Conservation (phyloP, 2,888 invertebrate species). For the Nomada lathburiana region DNA sequence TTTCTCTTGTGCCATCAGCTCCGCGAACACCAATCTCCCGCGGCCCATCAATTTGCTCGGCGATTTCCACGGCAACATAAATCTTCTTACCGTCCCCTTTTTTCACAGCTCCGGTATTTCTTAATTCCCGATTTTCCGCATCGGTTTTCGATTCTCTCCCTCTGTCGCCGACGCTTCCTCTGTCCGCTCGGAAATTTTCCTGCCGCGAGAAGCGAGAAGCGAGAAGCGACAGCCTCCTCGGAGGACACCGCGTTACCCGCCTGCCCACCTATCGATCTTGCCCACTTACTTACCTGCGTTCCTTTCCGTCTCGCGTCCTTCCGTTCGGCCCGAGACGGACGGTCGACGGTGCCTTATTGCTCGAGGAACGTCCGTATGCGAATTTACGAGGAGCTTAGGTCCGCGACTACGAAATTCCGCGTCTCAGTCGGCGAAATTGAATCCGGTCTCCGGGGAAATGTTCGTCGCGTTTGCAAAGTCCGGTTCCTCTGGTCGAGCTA, state of each 20-base stretch:
- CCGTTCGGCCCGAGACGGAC: slow-evolving; percentile 55
- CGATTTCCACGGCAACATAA: slow-evolving; percentile 23
- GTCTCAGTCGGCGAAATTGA: slow-evolving; percentile 79
- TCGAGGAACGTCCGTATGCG: slow-evolving; percentile 69
- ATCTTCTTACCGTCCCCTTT: slow-evolving; percentile 24
- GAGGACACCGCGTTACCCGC: neutral
- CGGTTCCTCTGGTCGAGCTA: slow-evolving; percentile 42
- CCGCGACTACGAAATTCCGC: slow-evolving; percentile 74
- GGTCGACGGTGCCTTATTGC: slow-evolving; percentile 74
- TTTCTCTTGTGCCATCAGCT: slow-evolving; percentile 9
- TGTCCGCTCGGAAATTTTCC: neutral
- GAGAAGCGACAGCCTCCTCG: neutral
- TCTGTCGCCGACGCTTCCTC: neutral
- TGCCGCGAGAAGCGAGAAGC: neutral
- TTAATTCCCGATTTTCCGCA: slow-evolving; percentile 38
- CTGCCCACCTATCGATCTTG: slow-evolving; percentile 25
- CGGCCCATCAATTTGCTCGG: slow-evolving; percentile 25
- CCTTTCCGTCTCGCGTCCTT: slow-evolving; percentile 7
- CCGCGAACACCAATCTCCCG: slow-evolving; percentile 13
- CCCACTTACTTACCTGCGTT: slow-evolving; percentile 29
- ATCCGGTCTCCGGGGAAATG: slow-evolving; percentile 80
- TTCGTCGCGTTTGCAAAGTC: slow-evolving; percentile 70
- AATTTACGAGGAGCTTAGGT: slow-evolving; percentile 71
- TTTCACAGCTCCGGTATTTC: slow-evolving; percentile 8
- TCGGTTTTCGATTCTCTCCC: slow-evolving; percentile 35